Evolutionary conservation across 2,888 invertebrate species (phyloP), one percentile per base, ranked within the genome.

Genomic region (Crioceris asparagi): DNA sequence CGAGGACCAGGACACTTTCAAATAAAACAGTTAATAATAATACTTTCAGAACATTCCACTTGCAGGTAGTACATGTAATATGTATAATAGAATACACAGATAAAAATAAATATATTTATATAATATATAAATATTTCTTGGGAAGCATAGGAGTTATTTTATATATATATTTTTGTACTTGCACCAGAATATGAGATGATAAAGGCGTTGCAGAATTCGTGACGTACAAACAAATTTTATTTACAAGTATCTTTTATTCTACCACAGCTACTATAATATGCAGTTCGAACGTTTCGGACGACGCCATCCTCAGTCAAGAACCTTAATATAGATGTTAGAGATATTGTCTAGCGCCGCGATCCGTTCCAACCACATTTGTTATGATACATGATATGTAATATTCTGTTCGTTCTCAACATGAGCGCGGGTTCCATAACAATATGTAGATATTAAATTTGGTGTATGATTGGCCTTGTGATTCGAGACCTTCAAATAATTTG

Each of bases 341-440:
- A n/a, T n/a, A n/a, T n/a, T n/a, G n/a, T n/a, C n/a, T n/a, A n/a
- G n/a, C n/a, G n/a, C n/a, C 23, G 16, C 38, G 26, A 31, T 18
- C 17, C 39, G 34, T 40, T 40, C 40, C 37, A 40, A 39, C 31
- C 38, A 37, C 42, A 42, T 40, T 40, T n/a, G n/a, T 43, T 46
- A 47, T 43, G 45, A 43, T 43, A 44, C 45, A 49, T 50, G 51
- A 50, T 50, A 51, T 51, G 52, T 52, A 50, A 46, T 45, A 47
- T n/a, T n/a, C 44, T 15, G 27, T 27, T 12, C 27, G 27, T 27
- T 41, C 39, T 40, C 43, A 35, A 38, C 39, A 36, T 35, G 33
- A 6, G 27, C 7, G 12, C 14, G 3, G 12, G 12, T 11, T 27
- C 6, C 14, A 27, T 14, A 27, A 33, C 16, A 16, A 27, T 14